A percentile compares a stretch with the other conserved stretches of the same genome.
Conservation (phyloP, 2,888 invertebrate genomes). For the Dichetophora obliterata region DNA sequence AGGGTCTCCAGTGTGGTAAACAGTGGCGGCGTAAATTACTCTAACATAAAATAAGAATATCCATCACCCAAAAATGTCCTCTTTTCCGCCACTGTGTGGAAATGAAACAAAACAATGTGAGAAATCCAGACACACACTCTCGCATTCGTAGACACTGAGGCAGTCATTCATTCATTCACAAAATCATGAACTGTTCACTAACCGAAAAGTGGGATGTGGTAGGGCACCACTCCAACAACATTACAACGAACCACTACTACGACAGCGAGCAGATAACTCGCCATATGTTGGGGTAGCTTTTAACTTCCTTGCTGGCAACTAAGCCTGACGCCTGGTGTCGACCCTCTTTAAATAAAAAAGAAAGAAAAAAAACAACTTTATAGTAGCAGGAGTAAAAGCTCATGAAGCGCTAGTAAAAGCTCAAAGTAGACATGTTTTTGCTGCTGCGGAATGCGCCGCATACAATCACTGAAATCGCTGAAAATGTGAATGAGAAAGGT, state of each 20-base stretch:
- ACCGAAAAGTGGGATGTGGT: neutral
- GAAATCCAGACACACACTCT: neutral
- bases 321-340: too few relatives aligned
- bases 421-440: conserved; percentile 36
- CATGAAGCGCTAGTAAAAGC: conserved; percentile 42
- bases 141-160: conserved; percentile 10
- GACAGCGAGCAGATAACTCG: neutral
- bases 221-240: neutral
- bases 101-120: neutral
- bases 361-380: neutral
- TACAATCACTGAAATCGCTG: conserved; percentile 23
- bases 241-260: neutral
- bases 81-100: neutral
- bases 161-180: conserved; percentile 44
- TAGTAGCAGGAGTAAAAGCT: conserved; percentile 44
- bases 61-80: neutral
- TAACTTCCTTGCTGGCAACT: neutral
- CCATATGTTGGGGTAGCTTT: neutral
- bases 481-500: conserved; percentile 34
- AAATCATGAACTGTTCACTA: conserved; percentile 29
- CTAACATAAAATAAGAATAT: too few relatives aligned
- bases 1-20: neutral
- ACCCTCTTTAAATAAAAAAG: too few relatives aligned
- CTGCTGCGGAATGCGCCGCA: neutral
- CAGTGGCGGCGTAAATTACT: neutral